Percentiles rank a stretch among this genome's conserved stretches.
Evolutionary conservation across 2,888 invertebrate genomes (phyloP).

Genomic region (Antheraea yamamai): DNA sequence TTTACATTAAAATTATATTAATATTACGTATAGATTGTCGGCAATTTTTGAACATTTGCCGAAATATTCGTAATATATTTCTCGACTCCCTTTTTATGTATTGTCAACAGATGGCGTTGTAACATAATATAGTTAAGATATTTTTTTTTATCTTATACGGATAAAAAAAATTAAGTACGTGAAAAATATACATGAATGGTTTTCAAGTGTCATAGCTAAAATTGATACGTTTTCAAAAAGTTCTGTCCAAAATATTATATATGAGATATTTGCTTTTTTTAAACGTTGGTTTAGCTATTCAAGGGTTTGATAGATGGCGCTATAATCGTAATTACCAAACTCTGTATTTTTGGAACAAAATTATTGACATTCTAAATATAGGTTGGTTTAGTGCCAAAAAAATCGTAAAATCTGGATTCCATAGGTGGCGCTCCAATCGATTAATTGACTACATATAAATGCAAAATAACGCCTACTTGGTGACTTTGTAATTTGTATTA

Average conservation of each 20-base stretch:
- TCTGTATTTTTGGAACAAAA: too few species aligned
- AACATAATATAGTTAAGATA: conserved; percentile 8
- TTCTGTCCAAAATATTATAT: background rate
- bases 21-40: background rate
- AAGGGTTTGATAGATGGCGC: too few species aligned
- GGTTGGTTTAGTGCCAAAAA: too few species aligned
- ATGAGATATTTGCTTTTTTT: too few species aligned
- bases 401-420: too few species aligned
- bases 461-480: too few species aligned
- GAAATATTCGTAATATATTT: background rate
- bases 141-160: background rate
- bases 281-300: too few species aligned
- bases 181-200: background rate
- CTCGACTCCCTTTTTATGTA: background rate
- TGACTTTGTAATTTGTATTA: too few species aligned
- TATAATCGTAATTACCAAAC: too few species aligned
- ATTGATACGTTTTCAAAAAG: background rate
- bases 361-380: too few species aligned
- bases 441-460: too few species aligned
- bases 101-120: conserved; percentile 13
- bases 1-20: background rate
- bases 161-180: background rate
- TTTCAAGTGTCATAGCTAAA: background rate
- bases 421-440: too few species aligned
- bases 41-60: background rate